Conservation (phyloP, 2,113 vertebrate species). For the Pluvialis apricaria region DNA sequence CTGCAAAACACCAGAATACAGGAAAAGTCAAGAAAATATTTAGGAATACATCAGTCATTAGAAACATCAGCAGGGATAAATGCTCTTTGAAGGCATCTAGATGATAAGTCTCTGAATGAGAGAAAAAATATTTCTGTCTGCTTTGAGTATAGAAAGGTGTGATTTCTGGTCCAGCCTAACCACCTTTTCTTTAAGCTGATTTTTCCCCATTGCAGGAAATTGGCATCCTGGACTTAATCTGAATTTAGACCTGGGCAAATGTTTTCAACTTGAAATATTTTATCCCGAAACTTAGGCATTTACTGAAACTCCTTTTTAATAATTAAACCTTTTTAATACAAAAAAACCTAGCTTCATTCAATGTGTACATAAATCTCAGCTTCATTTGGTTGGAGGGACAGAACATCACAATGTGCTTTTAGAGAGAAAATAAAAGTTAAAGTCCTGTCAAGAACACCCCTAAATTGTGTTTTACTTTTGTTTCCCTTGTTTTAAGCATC, state of each 20-base stretch:
- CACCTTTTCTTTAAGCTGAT: not conserved
- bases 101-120: not conserved
- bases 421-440: not conserved
- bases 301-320: not conserved
- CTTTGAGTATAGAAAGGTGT: not conserved
- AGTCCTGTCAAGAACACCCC: not conserved
- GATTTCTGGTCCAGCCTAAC: not conserved
- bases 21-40: not conserved
- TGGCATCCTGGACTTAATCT: not conserved
- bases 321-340: not conserved
- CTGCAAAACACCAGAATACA: not conserved
- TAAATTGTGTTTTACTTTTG: not conserved
- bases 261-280: not conserved
- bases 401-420: not conserved
- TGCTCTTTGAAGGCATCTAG: not conserved
- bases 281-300: not conserved
- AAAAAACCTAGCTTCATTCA: fast-evolving
- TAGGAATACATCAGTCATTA: not conserved
- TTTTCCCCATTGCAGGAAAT: not conserved
- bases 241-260: not conserved
- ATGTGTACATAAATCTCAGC: not conserved
- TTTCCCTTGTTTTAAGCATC: not conserved
- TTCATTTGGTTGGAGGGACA: not conserved
- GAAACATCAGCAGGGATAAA: not conserved
- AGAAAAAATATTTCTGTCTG: not conserved